A percentile compares a stretch with the other conserved stretches of the same genome.
Conservation (phyloP, 2,113 vertebrate species). For the Hypomesus transpacificus region DNA sequence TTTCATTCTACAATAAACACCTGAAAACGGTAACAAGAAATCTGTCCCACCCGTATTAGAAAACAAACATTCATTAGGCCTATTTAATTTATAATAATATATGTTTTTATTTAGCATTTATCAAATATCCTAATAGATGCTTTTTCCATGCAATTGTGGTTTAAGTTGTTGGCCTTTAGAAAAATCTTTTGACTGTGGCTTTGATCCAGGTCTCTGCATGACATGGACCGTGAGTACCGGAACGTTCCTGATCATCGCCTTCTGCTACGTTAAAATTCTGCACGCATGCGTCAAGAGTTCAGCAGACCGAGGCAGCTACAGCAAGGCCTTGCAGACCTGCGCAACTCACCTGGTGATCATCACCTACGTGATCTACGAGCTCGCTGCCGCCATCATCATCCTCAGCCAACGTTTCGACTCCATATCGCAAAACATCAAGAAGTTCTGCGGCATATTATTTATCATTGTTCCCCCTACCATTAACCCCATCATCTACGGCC, state of each 20-base stretch:
- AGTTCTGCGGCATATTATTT: constrained; percentile 46
- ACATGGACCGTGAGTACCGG: constrained; percentile 37
- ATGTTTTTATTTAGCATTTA: no score
- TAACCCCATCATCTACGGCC: constrained; percentile 59
- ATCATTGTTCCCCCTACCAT: constrained; percentile 44
- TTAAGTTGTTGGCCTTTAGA: neutral
- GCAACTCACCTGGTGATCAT: constrained; percentile 44
- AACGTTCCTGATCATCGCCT: constrained; percentile 51
- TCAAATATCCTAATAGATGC: no score
- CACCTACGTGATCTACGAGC: constrained; percentile 45
- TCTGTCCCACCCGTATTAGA: no score
- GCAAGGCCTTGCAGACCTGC: constrained; percentile 56
- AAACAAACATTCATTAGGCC: no score
- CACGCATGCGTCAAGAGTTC: constrained; percentile 20
- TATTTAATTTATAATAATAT: no score
- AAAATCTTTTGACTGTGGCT: neutral
- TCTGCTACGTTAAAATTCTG: constrained; percentile 58
- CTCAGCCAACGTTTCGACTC: constrained; percentile 38
- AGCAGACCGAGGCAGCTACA: constrained; percentile 2
- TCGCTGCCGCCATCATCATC: constrained; percentile 8
- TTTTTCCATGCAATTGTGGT: neutral
- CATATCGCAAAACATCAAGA: constrained; percentile 41
- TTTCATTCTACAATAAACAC: neutral
- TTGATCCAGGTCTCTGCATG: constrained; percentile 40
- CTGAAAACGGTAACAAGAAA: no score